Conservation (phyloP, 2,113 vertebrate species). For the Rhynchopsitta pachyrhyncha region DNA sequence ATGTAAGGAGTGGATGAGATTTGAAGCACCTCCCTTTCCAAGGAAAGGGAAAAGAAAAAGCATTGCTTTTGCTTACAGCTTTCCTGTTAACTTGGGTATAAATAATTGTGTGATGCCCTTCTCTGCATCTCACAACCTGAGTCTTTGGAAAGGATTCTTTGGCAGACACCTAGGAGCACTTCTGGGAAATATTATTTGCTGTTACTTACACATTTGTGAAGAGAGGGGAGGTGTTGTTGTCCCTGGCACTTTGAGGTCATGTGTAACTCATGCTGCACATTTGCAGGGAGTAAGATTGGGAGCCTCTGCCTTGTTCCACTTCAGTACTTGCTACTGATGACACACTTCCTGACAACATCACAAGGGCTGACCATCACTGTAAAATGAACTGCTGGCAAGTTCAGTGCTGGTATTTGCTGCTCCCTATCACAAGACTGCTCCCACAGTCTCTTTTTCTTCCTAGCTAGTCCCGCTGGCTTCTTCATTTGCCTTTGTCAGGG, state of each 20-base stretch:
- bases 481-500: background rate
- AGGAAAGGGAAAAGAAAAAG: background rate
- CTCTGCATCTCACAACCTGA: background rate
- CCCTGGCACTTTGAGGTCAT: too few relatives aligned
- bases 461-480: background rate
- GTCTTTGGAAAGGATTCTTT: background rate
- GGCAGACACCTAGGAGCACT: background rate
- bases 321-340: background rate
- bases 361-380: background rate
- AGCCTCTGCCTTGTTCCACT: background rate
- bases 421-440: background rate
- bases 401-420: background rate
- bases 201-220: background rate
- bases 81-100: background rate
- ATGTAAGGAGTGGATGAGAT: background rate
- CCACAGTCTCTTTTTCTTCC: background rate
- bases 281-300: background rate
- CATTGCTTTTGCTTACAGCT: background rate
- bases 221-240: background rate
- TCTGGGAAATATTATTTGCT: background rate
- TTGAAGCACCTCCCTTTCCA: background rate
- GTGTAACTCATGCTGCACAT: fast-evolving
- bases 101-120: background rate
- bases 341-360: background rate
- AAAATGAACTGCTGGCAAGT: background rate